Evolutionary conservation across 1,140 invertebrate species (phyloP).

Genomic region (Ceratoteleas bidentatus): DNA sequence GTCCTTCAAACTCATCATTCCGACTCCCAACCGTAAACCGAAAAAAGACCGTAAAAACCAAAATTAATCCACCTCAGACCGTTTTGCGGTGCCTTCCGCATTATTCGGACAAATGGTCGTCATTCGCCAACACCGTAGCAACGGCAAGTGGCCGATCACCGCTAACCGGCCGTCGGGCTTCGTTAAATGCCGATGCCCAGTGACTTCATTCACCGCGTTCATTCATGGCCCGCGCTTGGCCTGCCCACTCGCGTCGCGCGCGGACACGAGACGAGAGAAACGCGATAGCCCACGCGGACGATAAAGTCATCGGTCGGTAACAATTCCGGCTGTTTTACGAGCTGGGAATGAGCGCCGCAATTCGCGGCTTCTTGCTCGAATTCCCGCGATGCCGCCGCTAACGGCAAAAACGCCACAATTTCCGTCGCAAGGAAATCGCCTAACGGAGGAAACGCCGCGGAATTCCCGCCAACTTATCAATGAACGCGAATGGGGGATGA

Average conservation of each 20-base stretch:
- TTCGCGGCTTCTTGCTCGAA: conserved; percentile 42
- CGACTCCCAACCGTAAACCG: too few species aligned
- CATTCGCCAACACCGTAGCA: neutral
- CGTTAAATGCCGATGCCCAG: conserved; percentile 68
- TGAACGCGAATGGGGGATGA: conserved; percentile 15
- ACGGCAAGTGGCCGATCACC: too few species aligned
- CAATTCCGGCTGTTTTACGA: conserved; percentile 56
- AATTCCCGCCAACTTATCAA: conserved; percentile 15
- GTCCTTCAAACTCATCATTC: too few species aligned
- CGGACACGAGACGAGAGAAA: conserved; percentile 30
- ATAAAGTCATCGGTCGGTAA: conserved; percentile 59
- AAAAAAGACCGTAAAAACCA: too few species aligned
- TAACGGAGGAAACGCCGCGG: too few species aligned
- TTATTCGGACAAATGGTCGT: neutral
- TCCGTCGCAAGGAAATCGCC: too few species aligned
- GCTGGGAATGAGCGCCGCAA: conserved; percentile 36
- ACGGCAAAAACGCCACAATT: too few species aligned
- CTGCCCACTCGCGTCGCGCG: conserved; percentile 61
- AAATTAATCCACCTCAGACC: too few species aligned
- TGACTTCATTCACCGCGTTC: conserved; percentile 63
- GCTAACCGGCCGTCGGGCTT: conserved; percentile 66
- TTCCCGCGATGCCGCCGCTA: conserved; percentile 4
- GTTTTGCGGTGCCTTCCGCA: too few species aligned
- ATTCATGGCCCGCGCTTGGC: conserved; percentile 49
- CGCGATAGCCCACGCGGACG: conserved; percentile 55